Evolutionary conservation across 2,113 vertebrate species (phyloP), one percentile per base, ranked within the genome.

Genomic region (Cebidichthys violaceus): DNA sequence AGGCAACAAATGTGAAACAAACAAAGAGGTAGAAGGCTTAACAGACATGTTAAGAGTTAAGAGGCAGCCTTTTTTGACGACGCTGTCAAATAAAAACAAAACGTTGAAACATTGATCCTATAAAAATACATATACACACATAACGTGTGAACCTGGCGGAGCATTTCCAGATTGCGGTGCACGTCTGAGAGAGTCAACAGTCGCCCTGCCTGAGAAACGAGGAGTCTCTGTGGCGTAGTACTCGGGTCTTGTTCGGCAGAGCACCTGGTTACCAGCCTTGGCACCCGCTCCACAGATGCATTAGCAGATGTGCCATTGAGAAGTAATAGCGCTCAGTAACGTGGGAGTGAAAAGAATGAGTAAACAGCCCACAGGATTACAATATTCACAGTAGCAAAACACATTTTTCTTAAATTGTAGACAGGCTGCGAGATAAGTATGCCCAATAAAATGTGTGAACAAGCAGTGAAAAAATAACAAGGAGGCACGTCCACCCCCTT

Each of bases 241-340:
- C 77, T 64, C 20, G 59, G 89, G 83, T 87, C 84, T 69, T 57
- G 86, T 84, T 86, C 37, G 1, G 62, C 55, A 43, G 83, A 81
- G 86, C 92, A 93, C 88, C 91, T 92, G 92, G 75, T 90, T 85
- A 75, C 79, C 74, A 84, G 88, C 86, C 76, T 39, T 64, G 71
- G 70, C 85, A 68, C 62, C 66, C 13, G 71, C 67, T 62, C 54
- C 85, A 70, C 83, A 86, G 83, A 92, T 75, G 88, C 88, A 59
- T 11, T 9, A 86, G 79, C 90, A 92, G 88, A 93, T 91, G 91
- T 90, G 82, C 75, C 77, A 78, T 43, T 83, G 77, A 90, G 73
- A 66, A 70, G 79, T 75, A 79, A 86, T 27, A 55, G 60, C 9
- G 3, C 71, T n/a, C 31, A 69, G 74, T 78, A 64, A 87, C 66